phyloP scores from a whole-genome alignment of 2,797 vertebrate genomes.

The Carcharodon carcharias region DNA sequence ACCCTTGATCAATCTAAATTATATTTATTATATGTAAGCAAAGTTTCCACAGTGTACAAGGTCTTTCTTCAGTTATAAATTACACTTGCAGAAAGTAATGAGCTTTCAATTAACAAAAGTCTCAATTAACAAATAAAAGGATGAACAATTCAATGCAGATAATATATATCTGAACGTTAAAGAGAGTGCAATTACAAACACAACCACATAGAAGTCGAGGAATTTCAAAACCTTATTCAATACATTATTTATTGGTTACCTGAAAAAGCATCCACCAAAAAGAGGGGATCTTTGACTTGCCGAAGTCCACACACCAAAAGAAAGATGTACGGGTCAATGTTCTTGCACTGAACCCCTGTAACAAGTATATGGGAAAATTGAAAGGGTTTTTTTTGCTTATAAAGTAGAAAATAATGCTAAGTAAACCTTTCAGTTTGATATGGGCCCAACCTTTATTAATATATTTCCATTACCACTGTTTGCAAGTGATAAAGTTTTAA shows the following conservation, averaged over 20 bases:
- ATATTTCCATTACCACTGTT: not conserved
- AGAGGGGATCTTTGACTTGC: slow-evolving; percentile 86
- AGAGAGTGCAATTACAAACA: not conserved
- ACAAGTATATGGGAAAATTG: not conserved
- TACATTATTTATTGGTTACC: slow-evolving; percentile 54
- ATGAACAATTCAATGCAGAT: slow-evolving; percentile 10
- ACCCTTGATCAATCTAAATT: not conserved
- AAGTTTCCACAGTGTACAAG: not conserved
- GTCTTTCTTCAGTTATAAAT: not conserved
- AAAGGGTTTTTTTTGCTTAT: not conserved
- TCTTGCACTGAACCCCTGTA: slow-evolving; percentile 59
- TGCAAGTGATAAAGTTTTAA: not conserved
- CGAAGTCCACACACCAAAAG: slow-evolving; percentile 85
- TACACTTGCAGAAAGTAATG: slow-evolving; percentile 13
- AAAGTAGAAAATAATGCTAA: not conserved
- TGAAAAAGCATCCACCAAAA: slow-evolving; percentile 72
- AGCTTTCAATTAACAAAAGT: slow-evolving; percentile 3
- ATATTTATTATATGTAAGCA: not conserved
- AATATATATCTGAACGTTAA: not conserved
- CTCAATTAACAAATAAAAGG: not conserved
- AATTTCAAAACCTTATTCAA: not conserved
- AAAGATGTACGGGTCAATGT: slow-evolving; percentile 59
- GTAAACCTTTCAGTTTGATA: not conserved
- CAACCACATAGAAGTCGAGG: not conserved
- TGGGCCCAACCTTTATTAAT: not conserved